Conservation (phyloP, 2,797 vertebrate genomes). For the Amphiprion clarkii region DNA sequence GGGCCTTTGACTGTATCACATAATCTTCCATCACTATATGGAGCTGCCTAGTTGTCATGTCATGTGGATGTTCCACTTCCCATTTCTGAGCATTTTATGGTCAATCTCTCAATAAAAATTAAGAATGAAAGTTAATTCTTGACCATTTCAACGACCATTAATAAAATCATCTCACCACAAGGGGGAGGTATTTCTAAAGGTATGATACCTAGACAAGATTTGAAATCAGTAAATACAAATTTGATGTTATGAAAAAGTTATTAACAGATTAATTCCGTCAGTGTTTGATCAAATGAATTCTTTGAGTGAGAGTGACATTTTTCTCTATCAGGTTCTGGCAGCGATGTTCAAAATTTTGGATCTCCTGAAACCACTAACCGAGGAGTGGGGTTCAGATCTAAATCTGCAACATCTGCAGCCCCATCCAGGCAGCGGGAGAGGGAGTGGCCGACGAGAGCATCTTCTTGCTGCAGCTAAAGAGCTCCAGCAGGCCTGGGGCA, state of each 20-base stretch:
- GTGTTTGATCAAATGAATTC: not conserved
- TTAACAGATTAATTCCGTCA: not conserved
- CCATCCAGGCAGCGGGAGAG: slow-evolving; percentile 48
- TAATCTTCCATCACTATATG: not conserved
- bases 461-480: slow-evolving; percentile 78
- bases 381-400: slow-evolving; percentile 71
- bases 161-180: not conserved
- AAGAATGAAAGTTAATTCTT: not conserved
- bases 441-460: slow-evolving; percentile 53
- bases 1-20: not conserved
- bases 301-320: not conserved
- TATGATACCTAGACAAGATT: not conserved
- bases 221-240: not conserved
- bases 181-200: not conserved
- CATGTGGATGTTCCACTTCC: not conserved
- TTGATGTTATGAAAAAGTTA: not conserved
- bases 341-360: slow-evolving; percentile 79
- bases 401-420: slow-evolving; percentile 37
- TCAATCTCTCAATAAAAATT: not conserved
- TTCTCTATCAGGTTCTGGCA: slow-evolving; percentile 72
- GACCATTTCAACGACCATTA: not conserved
- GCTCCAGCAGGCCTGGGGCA: slow-evolving; percentile 78
- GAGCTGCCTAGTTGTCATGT: not conserved
- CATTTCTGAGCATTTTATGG: not conserved
- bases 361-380: slow-evolving; percentile 73